A percentile compares a stretch with the other conserved stretches of the same genome.
Evolutionary conservation across 2,888 invertebrate species (phyloP).

Genomic region (Polia nebulosa): DNA sequence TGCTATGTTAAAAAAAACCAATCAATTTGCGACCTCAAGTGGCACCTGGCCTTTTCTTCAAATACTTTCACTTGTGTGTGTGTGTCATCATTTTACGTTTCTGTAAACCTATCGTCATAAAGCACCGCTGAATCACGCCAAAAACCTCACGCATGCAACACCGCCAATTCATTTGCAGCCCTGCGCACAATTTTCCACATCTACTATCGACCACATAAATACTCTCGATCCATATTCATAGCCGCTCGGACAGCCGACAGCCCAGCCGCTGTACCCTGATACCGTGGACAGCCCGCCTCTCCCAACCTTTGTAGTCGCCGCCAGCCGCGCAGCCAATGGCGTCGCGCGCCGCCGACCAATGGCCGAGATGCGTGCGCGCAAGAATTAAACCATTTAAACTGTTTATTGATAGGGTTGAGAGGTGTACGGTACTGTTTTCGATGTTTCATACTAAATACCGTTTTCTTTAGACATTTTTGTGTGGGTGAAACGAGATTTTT

Average conservation of each 20-base stretch:
- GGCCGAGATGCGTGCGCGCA: slow-evolving; percentile 80
- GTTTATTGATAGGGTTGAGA: slow-evolving; percentile 82
- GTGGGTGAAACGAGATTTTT: background rate
- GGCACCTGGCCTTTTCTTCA: no score
- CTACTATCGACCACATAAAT: slow-evolving; percentile 65
- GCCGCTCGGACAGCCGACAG: slow-evolving; percentile 83
- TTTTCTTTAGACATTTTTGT: background rate
- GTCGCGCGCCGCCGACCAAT: slow-evolving; percentile 78
- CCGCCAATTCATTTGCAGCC: slow-evolving; percentile 59
- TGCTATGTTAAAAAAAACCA: no score
- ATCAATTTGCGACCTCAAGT: no score
- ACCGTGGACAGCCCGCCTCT: slow-evolving; percentile 83
- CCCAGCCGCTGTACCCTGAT: slow-evolving; percentile 65
- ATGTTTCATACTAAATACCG: slow-evolving; percentile 12
- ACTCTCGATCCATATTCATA: slow-evolving; percentile 85
- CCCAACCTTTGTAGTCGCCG: slow-evolving; percentile 83
- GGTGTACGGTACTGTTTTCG: slow-evolving; percentile 46
- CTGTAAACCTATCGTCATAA: background rate
- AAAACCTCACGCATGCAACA: slow-evolving; percentile 20
- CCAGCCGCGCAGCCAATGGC: slow-evolving; percentile 82
- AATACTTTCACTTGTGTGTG: no score
- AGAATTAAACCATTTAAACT: slow-evolving; percentile 83
- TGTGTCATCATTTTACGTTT: no score
- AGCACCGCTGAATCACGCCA: background rate
- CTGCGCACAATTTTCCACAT: slow-evolving; percentile 57